Base-by-base conservation (phyloP, 2,888 invertebrate species). In the Strigamia crassipes region DNA sequence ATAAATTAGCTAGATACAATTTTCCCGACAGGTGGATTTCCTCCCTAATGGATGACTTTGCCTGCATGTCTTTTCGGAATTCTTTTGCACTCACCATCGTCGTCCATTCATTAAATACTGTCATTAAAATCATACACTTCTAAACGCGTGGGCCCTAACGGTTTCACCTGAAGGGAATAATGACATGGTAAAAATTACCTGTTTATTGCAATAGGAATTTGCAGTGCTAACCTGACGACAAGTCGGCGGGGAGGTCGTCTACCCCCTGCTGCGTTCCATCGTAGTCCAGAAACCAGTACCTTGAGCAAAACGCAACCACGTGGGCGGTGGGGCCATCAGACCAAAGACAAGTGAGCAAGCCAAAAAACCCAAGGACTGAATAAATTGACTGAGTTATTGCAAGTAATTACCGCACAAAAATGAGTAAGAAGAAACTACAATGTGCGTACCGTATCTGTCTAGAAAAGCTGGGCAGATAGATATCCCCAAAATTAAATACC, bases 161-260 rank as follows among this genome's bases (percentile, higher is more conserved):
- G 23, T 18, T 66, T 18, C 61, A 66, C 61, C 61, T 66, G 21
- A 12, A 18, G 23, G 61, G 61, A 66, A 66, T 66, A 66, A 66
- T 66, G 61, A 66, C 61, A 18, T 21, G 61, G 61, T 66, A 66
- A 66, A 66, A 66, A 66, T 66, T 66, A 66, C 61, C 61, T 66
- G 61, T 66, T 21, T 18, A 21, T 21, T 10, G 61, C 61, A 66
- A n/a, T 66, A 6, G 21, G 61, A 66, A 66, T 66, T 66, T 66
- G 61, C 61, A 66, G 61, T 66, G 61, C 61, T 66, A 66, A 66
- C 61, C 61, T 66, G 61, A 66, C 61, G 61, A 66, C 61, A 66
- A 66, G 61, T 66, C 61, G 61, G 61, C 61, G 61, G 61, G 61
- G 61, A 66, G 61, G 61, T 66, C 61, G 61, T 18, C 61, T 66